Base-by-base conservation (phyloP, 1,140 invertebrate genomes). In the Zeugodacus cucurbitae region DNA sequence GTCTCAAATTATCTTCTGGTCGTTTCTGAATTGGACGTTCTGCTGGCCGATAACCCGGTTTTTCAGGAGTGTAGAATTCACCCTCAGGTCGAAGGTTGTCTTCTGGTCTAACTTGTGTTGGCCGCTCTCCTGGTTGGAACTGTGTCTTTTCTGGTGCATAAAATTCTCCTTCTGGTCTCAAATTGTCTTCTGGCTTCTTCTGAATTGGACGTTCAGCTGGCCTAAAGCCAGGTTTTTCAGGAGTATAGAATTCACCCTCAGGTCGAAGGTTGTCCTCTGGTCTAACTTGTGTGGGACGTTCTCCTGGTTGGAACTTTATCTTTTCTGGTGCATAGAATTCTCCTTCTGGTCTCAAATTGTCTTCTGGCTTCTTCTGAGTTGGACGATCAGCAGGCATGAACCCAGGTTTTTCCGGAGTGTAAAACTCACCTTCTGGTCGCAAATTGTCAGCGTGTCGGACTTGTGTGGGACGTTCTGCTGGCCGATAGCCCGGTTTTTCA, bases 171-270 rank as follows among this genome's bases (percentile, higher is more conserved):
- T 97, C 96, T 57, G 96, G 95, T 17, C 94, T 86, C 1, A 95
- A 88, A 90, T 95, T 95, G 89, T 96, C 95, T 14, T 89, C 89
- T 11, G 92, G 94, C 86, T 57, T 92, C 90, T 82, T 93, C 89
- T 90, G 92, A 87, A 89, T 86, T 11, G 91, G 90, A 64, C 94
- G 89, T 89, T 96, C 96, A 0, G 94, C 95, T n/a, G 94, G 94
- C 26, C 91, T 90, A 89, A 92, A 95, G 78, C 87, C 10, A 0
- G 89, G 88, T 94, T 94, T 94, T 54, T 94, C 94, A 0, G 94
- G 94, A 29, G 90, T 89, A 89, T 95, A 94, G 90, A 96, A 97
- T 91, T 96, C 95, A n/a, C 96, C 96, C 92, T 96, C 96, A 82
- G 95, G 95, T 29, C 92, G 93, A 1, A 96, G 89, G 90, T 96